Conservation (phyloP, 2,888 invertebrate species). For the Phania funesta region DNA sequence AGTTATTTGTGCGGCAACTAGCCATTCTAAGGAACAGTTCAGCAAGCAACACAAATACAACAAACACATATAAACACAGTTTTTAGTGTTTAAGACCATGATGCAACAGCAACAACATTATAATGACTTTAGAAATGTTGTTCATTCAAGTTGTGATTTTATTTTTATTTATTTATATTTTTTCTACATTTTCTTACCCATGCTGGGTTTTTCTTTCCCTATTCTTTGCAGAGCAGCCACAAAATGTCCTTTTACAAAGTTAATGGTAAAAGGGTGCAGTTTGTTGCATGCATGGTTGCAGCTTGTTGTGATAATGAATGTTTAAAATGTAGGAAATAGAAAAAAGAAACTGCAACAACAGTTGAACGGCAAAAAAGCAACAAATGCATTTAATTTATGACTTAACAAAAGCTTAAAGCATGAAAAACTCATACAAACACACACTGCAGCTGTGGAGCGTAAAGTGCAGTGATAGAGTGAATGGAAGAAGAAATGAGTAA, state of each 20-base stretch:
- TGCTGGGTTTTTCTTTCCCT: background rate
- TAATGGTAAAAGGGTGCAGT: constrained; percentile 42
- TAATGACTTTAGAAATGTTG: constrained; percentile 51
- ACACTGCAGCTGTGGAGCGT: background rate
- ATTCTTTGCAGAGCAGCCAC: constrained; percentile 6
- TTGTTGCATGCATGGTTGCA: constrained; percentile 54
- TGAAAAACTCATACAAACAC: background rate
- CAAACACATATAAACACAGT: constrained; percentile 12
- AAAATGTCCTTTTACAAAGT: constrained; percentile 47
- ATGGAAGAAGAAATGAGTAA: background rate
- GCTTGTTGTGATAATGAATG: constrained; percentile 62
- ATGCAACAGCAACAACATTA: constrained; percentile 43
- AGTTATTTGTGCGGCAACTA: background rate
- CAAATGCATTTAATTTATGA: constrained; percentile 66
- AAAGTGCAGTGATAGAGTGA: background rate
- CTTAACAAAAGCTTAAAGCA: constrained; percentile 58
- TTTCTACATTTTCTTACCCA: background rate
- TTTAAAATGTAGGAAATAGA: constrained; percentile 18
- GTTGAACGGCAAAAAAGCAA: constrained; percentile 21
- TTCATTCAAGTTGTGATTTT: constrained; percentile 51
- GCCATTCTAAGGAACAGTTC: background rate
- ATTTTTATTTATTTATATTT: constrained; percentile 34
- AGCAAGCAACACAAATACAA: constrained; percentile 5
- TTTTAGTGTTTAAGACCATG: constrained; percentile 60
- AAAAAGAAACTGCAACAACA: constrained; percentile 4